Percentiles rank a stretch among this genome's conserved stretches.
Evolutionary conservation across 2,888 invertebrate genomes (phyloP).

Genomic region (Xanthorhoe spadicearia): DNA sequence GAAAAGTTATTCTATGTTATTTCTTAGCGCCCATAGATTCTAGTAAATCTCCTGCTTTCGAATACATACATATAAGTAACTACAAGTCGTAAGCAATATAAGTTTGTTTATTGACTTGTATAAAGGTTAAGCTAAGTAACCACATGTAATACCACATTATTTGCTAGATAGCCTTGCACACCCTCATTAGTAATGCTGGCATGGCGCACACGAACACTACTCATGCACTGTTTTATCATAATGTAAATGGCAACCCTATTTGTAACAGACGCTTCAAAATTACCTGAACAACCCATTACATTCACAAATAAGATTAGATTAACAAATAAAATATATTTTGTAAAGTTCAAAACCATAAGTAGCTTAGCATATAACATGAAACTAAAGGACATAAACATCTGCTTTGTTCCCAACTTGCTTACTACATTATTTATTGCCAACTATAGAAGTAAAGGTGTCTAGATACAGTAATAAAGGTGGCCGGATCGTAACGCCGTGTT

Average conservation of each 20-base stretch:
- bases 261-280: conserved; percentile 10
- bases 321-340: not conserved
- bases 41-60: not conserved
- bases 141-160: conserved; percentile 15
- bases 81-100: not conserved
- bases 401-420: not conserved
- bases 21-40: too few species aligned
- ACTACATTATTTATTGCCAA: conserved; percentile 7
- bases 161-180: conserved; percentile 29
- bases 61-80: not conserved
- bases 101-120: conserved; percentile 16
- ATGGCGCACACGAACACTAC: conserved; percentile 13
- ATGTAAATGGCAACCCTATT: conserved; percentile 28
- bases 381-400: not conserved
- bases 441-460: conserved; percentile 19
- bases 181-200: conserved; percentile 29
- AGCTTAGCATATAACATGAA: not conserved
- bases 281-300: conserved; percentile 1
- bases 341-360: not conserved
- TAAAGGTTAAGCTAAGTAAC: conserved; percentile 14
- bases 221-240: conserved; percentile 24
- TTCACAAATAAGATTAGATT: not conserved
- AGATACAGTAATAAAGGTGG: conserved; percentile 20
- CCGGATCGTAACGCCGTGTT: conserved; percentile 30
- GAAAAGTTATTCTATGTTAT: too few species aligned